Conservation (phyloP, 1,140 invertebrate genomes). For the Nebria ingens region DNA sequence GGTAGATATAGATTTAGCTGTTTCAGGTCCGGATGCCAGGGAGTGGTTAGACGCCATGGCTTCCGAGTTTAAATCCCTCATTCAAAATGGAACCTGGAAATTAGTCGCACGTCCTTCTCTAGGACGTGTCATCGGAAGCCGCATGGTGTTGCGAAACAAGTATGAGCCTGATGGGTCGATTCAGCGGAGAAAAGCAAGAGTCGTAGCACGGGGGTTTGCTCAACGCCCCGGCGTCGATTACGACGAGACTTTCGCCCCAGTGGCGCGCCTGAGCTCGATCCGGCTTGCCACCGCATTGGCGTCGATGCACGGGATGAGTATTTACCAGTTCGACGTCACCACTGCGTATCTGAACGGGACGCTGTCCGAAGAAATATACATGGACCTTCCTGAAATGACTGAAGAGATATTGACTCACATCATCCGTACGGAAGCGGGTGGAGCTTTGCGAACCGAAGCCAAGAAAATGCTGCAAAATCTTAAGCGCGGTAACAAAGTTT, state of each 20-base stretch:
- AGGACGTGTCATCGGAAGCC: conserved; percentile 17
- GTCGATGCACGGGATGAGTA: not conserved
- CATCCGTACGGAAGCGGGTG: conserved; percentile 18
- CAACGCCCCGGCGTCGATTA: conserved; percentile 21
- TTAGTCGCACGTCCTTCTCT: conserved; percentile 8
- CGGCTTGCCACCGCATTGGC: conserved; percentile 29
- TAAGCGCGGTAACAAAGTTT: not conserved
- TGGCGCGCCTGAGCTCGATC: conserved; percentile 18
- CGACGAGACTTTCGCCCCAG: conserved; percentile 21
- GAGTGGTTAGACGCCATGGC: conserved; percentile 16
- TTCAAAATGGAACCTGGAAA: conserved; percentile 18
- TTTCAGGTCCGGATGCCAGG: not conserved
- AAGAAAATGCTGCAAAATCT: not conserved
- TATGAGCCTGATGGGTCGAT: conserved; percentile 14
- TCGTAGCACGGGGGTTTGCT: conserved; percentile 20
- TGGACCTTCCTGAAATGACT: conserved; percentile 32
- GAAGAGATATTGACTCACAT: conserved; percentile 30
- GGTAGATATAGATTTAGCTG: not conserved
- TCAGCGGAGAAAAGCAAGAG: conserved; percentile 18
- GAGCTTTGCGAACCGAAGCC: not conserved
- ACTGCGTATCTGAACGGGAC: conserved; percentile 35
- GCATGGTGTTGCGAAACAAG: conserved; percentile 31
- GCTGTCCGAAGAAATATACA: conserved; percentile 31
- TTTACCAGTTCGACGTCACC: conserved; percentile 34
- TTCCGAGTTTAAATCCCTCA: conserved; percentile 15